A percentile compares a stretch with the other conserved stretches of the same genome.
Evolutionary conservation across 2,888 invertebrate genomes (phyloP).

Genomic region (Metopia argyrocephala): DNA sequence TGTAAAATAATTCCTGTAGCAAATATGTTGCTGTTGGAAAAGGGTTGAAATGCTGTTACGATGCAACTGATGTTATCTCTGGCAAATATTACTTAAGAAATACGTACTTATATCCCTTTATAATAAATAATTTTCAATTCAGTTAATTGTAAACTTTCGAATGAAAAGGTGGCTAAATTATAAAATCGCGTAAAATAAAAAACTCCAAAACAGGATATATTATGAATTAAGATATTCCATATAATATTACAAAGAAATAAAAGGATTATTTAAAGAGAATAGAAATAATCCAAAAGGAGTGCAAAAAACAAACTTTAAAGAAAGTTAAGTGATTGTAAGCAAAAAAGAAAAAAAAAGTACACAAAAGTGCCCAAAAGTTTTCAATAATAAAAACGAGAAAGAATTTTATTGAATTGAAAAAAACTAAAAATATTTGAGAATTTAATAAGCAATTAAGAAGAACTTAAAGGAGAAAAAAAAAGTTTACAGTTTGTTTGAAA

Average conservation of each 20-base stretch:
- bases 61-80: too few relatives aligned
- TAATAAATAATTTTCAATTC: slow-evolving; percentile 51
- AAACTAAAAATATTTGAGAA: too few relatives aligned
- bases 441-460: too few relatives aligned
- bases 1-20: not conserved
- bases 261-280: not conserved
- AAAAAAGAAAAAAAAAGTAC: too few relatives aligned
- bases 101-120: slow-evolving; percentile 43
- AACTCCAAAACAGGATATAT: not conserved
- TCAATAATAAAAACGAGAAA: too few relatives aligned
- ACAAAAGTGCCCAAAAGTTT: too few relatives aligned
- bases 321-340: too few relatives aligned
- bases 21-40: slow-evolving; percentile 29
- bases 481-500: too few relatives aligned
- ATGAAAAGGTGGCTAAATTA: slow-evolving; percentile 34
- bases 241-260: not conserved
- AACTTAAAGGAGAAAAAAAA: too few relatives aligned
- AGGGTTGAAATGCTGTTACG: slow-evolving; percentile 27
- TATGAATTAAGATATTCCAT: not conserved
- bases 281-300: slow-evolving; percentile 16
- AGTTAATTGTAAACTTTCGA: slow-evolving; percentile 61
- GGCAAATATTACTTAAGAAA: too few relatives aligned
- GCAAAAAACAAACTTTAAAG: not conserved
- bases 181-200: not conserved
- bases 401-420: too few relatives aligned